phyloP scores from a whole-genome alignment of 2,797 vertebrate genomes.

The Denticeps clupeoides region DNA sequence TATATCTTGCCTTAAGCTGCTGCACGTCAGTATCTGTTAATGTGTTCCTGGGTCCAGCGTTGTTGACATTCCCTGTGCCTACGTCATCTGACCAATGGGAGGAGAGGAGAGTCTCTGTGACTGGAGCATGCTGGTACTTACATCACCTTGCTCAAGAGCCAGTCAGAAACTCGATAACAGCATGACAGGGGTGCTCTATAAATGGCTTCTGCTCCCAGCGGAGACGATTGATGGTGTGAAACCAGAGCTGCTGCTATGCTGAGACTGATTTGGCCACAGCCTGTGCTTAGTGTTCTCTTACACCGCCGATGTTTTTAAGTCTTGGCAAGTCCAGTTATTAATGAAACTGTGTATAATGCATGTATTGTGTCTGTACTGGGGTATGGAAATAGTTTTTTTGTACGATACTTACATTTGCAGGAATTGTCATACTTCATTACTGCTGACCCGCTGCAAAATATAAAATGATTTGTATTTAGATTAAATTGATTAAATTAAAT shows the following conservation, averaged over 20 bases:
- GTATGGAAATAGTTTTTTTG: not conserved
- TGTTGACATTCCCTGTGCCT: not conserved
- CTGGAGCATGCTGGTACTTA: constrained; percentile 19
- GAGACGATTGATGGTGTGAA: constrained; percentile 8
- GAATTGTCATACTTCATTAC: not conserved
- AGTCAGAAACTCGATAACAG: constrained; percentile 11
- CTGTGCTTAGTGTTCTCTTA: constrained; percentile 7
- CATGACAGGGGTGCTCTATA: constrained; percentile 5
- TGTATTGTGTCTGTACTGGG: not conserved
- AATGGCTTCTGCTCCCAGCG: constrained; percentile 8
- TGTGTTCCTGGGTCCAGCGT: too few species aligned
- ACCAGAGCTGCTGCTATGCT: constrained; percentile 5
- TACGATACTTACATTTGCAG: not conserved
- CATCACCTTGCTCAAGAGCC: constrained; percentile 24
- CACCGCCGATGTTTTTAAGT: too few species aligned
- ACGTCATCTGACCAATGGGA: constrained; percentile 8
- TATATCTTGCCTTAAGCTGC: not conserved
- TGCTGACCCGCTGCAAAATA: not conserved
- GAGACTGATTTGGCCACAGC: constrained; percentile 2
- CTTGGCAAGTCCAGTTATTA: not conserved
- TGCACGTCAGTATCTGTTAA: too few species aligned
- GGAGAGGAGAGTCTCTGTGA: constrained; percentile 17
- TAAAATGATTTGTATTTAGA: too few species aligned
- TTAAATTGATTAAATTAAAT: not conserved
- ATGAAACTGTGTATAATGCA: not conserved